A percentile compares a stretch with the other conserved stretches of the same genome.
These are phyloP conservation scores for Loris lydekkerianus DNA, from an alignment of 2,797 vertebrate species.

Conservation along the genomic window DNA sequence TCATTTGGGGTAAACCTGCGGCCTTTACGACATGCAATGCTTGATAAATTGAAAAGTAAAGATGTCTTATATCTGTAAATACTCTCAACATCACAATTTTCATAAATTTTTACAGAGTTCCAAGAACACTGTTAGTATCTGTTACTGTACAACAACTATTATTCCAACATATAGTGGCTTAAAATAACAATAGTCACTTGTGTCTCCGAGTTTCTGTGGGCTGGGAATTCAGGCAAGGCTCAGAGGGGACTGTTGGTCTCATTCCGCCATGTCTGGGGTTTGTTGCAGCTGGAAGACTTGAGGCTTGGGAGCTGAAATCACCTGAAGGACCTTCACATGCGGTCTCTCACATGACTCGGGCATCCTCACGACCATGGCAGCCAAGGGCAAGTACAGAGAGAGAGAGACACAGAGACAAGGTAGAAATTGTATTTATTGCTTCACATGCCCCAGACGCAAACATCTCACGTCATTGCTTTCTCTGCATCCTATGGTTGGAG, in stretches of 20 bases:
- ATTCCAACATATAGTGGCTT: not conserved
- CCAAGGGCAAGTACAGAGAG: not conserved
- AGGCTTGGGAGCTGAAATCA: not conserved
- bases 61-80: not conserved
- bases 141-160: not conserved
- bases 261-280: rapidly evolving
- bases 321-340: not conserved
- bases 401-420: not conserved
- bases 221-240: not conserved
- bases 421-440: too few species aligned
- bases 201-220: not conserved
- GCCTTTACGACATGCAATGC: not conserved
- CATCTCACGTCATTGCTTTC: not conserved
- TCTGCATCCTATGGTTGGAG: not conserved
- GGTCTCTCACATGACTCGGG: not conserved
- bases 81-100: not conserved
- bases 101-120: not conserved
- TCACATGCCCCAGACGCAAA: not conserved
- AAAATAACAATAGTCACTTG: too few species aligned
- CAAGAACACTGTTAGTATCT: not conserved
- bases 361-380: not conserved
- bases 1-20: not conserved
- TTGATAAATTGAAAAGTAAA: not conserved
- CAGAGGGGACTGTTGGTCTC: too few species aligned
- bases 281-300: not conserved